Conservation (phyloP, 2,888 invertebrate species). For the Gastrophysa polygoni region DNA sequence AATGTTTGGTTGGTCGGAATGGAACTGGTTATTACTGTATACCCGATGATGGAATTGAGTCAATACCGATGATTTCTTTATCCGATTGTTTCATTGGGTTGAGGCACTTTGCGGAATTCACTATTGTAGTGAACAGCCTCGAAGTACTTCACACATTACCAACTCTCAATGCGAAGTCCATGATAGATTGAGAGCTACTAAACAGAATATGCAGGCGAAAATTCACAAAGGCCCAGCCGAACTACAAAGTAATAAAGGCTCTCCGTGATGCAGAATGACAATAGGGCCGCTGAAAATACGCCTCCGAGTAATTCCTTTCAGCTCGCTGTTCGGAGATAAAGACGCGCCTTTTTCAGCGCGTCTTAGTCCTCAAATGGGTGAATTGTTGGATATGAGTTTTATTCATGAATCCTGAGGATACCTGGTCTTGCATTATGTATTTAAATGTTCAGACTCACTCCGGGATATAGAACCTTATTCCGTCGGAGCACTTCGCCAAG, state of each 20-base stretch:
- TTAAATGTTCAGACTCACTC: conserved; percentile 50
- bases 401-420: conserved; percentile 51
- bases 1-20: too few relatives aligned
- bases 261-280: conserved; percentile 39
- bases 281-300: conserved; percentile 34
- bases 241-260: conserved; percentile 39
- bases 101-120: too few relatives aligned
- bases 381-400: conserved; percentile 41
- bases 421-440: conserved; percentile 53
- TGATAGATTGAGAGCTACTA: too few relatives aligned
- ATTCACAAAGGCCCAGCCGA: conserved; percentile 31
- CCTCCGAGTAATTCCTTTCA: conserved; percentile 36
- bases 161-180: too few relatives aligned
- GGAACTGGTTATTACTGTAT: too few relatives aligned
- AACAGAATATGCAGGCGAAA: conserved; percentile 36
- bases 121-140: too few relatives aligned
- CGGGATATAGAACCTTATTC: conserved; percentile 34
- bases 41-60: too few relatives aligned
- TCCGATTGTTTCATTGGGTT: too few relatives aligned
- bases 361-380: conserved; percentile 33
- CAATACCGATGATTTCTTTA: too few relatives aligned
- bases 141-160: too few relatives aligned
- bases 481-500: conserved; percentile 35
- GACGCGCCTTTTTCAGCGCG: conserved; percentile 34
- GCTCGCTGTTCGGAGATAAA: conserved; percentile 31